Percentiles rank a stretch among this genome's conserved stretches.
phyloP scores from a whole-genome alignment of 1,140 invertebrate genomes.

The Diabrotica virgifera region DNA sequence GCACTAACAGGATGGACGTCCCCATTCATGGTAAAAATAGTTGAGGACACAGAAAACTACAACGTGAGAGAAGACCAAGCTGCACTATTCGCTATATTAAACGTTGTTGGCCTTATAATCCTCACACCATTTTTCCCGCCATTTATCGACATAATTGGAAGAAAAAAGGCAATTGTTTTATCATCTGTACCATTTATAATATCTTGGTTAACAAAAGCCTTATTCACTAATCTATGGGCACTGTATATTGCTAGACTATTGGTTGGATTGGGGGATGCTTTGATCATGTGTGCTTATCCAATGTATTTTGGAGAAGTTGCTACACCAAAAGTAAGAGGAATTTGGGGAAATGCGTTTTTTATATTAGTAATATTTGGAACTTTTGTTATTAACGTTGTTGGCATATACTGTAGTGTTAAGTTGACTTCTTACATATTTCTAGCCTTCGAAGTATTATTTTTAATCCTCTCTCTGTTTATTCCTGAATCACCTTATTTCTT shows the following conservation, averaged over 20 bases:
- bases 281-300: conserved; percentile 62
- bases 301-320: conserved; percentile 70
- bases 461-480: conserved; percentile 64
- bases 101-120: conserved; percentile 46
- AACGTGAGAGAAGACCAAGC: conserved; percentile 56
- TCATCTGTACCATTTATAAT: conserved; percentile 59
- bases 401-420: conserved; percentile 58
- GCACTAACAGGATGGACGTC: conserved; percentile 37
- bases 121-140: conserved; percentile 40
- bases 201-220: conserved; percentile 65
- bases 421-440: conserved; percentile 59
- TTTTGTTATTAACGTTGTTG: conserved; percentile 64
- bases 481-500: conserved; percentile 78
- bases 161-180: conserved; percentile 64
- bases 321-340: conserved; percentile 63
- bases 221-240: conserved; percentile 50
- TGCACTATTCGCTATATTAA: conserved; percentile 60
- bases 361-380: conserved; percentile 57
- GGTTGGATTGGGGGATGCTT: conserved; percentile 65
- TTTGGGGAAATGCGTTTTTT: conserved; percentile 35
- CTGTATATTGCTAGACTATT: conserved; percentile 55
- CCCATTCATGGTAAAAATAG: conserved; percentile 36
- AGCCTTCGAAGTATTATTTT: conserved; percentile 57
- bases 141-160: conserved; percentile 51
- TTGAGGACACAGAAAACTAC: conserved; percentile 39